These are phyloP conservation scores for Rhopalosiphum nymphaeae DNA, from an alignment of 2,888 invertebrate species.

Conservation along the genomic window DNA sequence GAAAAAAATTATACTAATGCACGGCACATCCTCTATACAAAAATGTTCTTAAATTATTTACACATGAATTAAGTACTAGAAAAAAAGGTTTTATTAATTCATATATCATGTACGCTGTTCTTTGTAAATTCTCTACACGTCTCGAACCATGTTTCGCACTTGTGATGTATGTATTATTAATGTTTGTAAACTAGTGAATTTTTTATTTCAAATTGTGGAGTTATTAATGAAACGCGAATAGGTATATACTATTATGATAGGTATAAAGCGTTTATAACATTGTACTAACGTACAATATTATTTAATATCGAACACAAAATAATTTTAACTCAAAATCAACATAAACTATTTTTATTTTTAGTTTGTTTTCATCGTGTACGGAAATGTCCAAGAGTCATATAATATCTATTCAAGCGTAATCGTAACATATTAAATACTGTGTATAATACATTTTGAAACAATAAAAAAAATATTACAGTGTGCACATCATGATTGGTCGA, in stretches of 20 bases:
- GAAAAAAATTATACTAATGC: background rate
- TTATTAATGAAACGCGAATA: background rate
- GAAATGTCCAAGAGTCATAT: background rate
- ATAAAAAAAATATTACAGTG: background rate
- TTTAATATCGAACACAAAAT: background rate
- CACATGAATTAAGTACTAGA: background rate
- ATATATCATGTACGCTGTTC: background rate
- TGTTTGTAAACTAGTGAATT: background rate
- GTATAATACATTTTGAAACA: background rate
- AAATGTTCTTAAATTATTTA: constrained; percentile 1
- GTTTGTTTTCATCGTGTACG: background rate
- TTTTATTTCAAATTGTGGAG: background rate
- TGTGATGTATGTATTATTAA: background rate
- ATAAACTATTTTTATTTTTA: background rate
- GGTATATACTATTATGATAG: background rate
- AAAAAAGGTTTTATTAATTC: constrained; percentile 33
- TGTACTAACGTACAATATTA: background rate
- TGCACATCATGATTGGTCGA: background rate
- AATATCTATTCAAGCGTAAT: background rate
- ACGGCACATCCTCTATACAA: background rate
- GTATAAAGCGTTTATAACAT: background rate
- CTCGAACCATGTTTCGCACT: background rate
- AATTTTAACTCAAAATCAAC: background rate
- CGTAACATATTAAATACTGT: background rate
- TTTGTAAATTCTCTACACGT: background rate